Evolutionary conservation across 2,113 vertebrate genomes (phyloP).

Genomic region (Zootoca vivipara): DNA sequence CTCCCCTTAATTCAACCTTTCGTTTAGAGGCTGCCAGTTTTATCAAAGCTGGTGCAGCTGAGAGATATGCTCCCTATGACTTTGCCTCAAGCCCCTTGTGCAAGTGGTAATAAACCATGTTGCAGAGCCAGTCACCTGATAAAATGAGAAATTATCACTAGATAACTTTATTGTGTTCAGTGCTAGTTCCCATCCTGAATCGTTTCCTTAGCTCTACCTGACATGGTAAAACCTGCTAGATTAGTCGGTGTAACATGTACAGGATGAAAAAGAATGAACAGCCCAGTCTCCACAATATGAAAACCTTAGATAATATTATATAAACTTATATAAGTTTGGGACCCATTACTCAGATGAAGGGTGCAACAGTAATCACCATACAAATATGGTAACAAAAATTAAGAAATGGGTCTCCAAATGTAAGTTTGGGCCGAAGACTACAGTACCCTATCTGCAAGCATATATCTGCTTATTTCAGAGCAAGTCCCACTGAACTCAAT

Average conservation of each 20-base stretch:
- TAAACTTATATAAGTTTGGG: neutral
- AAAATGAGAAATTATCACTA: slow-evolving; percentile 48
- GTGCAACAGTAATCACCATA: neutral
- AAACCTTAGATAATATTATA: neutral
- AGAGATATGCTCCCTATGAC: neutral
- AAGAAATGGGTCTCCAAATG: neutral
- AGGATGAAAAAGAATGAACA: neutral
- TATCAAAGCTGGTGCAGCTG: neutral
- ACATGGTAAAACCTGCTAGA: neutral
- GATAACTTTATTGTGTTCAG: slow-evolving; percentile 52
- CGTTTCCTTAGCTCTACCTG: neutral
- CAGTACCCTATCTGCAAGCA: neutral
- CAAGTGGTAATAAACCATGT: slow-evolving; percentile 6
- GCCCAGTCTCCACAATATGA: too few species aligned
- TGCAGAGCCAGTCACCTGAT: slow-evolving; percentile 7
- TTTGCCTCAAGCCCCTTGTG: neutral
- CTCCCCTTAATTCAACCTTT: neutral
- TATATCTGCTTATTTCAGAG: neutral
- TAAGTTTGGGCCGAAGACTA: neutral
- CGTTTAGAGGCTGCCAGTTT: neutral
- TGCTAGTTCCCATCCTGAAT: neutral
- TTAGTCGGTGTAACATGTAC: slow-evolving; percentile 6
- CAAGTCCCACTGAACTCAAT: neutral
- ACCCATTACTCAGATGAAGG: neutral
- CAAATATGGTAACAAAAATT: neutral